Evolutionary conservation across 2,797 vertebrate genomes (phyloP).

Genomic region (Poeciliopsis infans): DNA sequence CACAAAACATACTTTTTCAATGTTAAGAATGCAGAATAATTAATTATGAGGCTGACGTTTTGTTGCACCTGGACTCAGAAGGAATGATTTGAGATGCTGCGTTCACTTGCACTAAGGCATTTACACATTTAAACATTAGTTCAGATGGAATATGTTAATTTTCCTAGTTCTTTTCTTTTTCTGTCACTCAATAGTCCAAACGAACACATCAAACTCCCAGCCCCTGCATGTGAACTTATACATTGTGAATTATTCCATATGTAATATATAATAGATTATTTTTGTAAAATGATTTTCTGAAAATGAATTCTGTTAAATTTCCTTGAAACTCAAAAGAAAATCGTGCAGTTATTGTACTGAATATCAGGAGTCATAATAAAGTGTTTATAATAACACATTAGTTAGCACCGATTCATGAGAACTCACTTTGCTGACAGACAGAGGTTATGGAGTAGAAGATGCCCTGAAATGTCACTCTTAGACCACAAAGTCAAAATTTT

Average conservation of each 20-base stretch:
- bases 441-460: neutral
- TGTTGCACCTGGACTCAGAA: neutral
- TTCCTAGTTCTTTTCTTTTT: neutral
- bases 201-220: neutral
- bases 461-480: neutral
- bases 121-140: neutral
- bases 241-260: too few relatives aligned
- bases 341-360: neutral
- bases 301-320: neutral
- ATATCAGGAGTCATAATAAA: neutral
- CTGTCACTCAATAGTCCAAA: neutral
- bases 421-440: neutral
- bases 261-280: neutral
- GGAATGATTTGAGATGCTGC: neutral
- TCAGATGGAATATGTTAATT: neutral
- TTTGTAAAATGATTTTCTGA: neutral
- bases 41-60: neutral
- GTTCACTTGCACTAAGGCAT: neutral
- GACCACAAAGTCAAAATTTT: neutral
- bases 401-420: neutral
- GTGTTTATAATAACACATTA: neutral
- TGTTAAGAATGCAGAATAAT: neutral
- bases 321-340: constrained; percentile 8
- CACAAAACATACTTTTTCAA: neutral
- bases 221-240: too few relatives aligned